A percentile compares a stretch with the other conserved stretches of the same genome.
Conservation (phyloP, 2,797 vertebrate genomes). For the Glyptemys insculpta region DNA sequence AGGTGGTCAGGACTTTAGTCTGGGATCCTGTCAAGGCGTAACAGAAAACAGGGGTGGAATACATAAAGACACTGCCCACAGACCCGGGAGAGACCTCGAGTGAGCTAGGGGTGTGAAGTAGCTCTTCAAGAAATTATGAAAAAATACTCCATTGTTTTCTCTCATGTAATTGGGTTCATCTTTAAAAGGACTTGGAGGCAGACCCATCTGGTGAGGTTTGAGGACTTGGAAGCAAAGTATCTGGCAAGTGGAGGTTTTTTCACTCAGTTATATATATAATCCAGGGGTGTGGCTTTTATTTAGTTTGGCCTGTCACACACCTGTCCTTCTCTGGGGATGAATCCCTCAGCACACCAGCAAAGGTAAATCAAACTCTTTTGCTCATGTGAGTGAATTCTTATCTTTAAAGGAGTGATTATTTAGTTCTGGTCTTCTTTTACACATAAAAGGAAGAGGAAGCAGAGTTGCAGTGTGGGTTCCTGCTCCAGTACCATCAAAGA, state of each 20-base stretch:
- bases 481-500: conserved; percentile 20
- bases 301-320: not conserved
- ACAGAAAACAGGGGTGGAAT: not conserved
- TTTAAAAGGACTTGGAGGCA: conserved; percentile 60
- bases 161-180: conserved; percentile 58
- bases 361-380: not conserved
- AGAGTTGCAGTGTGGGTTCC: conserved; percentile 11
- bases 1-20: not conserved
- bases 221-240: not conserved
- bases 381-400: not conserved
- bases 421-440: not conserved
- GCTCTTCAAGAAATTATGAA: conserved; percentile 4
- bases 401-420: not conserved
- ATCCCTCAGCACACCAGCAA: not conserved
- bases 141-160: conserved; percentile 65
- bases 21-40: not conserved
- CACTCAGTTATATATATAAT: not conserved
- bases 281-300: not conserved
- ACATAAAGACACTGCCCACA: accelerated
- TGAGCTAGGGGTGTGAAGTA: not conserved
- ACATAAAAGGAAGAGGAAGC: conserved; percentile 30
- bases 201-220: conserved; percentile 51
- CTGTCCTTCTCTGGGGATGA: not conserved
- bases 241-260: not conserved
- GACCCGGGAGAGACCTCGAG: conserved; percentile 5